Evolutionary conservation across 2,797 vertebrate species (phyloP).

Genomic region (Thalassophryne amazonica): DNA sequence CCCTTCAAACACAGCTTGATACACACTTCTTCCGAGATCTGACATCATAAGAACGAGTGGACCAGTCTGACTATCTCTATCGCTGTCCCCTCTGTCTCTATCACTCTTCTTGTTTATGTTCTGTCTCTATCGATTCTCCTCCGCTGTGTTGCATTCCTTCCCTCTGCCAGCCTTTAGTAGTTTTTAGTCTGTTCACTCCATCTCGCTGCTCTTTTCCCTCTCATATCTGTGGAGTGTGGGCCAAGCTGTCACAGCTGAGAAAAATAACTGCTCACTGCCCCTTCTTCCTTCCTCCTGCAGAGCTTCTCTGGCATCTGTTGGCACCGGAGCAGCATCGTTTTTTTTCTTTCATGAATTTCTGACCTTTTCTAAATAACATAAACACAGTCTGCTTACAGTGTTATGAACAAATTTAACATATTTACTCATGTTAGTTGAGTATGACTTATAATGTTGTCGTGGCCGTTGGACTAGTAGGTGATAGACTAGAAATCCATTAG

Average conservation of each 20-base stretch:
- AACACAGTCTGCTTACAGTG: conserved; percentile 49
- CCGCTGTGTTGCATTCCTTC: conserved; percentile 29
- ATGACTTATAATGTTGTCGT: no score
- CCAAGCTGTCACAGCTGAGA: conserved; percentile 54
- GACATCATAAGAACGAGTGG: conserved; percentile 65
- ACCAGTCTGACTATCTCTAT: conserved; percentile 48
- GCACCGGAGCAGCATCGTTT: conserved; percentile 19
- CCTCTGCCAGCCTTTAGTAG: conserved; percentile 45
- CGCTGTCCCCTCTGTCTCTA: conserved; percentile 33
- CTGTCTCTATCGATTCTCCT: conserved; percentile 42
- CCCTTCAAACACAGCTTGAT: conserved; percentile 35
- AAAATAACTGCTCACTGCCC: conserved; percentile 24
- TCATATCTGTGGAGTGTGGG: conserved; percentile 22
- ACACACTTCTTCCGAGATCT: conserved; percentile 40
- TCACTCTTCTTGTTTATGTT: conserved; percentile 4
- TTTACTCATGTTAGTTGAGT: conserved; percentile 18
- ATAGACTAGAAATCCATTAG: no score
- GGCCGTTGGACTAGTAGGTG: no score
- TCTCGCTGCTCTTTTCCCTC: conserved; percentile 12
- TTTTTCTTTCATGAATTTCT: conserved; percentile 20
- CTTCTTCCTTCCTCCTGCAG: conserved; percentile 8
- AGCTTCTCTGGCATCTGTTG: conserved; percentile 45
- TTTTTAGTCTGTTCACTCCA: conserved; percentile 52
- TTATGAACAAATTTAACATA: conserved; percentile 15
- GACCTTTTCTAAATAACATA: conserved; percentile 30